phyloP scores from a whole-genome alignment of 2,113 vertebrate genomes.

The Sebastes fasciatus region DNA sequence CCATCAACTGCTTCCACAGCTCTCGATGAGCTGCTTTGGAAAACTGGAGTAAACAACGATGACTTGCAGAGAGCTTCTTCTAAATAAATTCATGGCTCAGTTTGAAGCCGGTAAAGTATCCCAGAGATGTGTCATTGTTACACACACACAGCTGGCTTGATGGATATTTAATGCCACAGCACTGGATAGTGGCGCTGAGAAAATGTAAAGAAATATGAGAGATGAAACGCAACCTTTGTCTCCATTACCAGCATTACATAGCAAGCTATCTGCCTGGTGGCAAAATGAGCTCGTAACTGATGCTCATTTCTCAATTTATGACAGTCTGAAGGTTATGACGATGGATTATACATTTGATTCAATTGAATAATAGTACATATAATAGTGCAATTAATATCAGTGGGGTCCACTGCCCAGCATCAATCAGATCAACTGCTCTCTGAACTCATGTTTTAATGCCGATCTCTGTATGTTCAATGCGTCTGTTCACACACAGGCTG shows the following conservation, averaged over 20 bases:
- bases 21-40: conserved; percentile 19
- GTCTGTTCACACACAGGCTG: not conserved
- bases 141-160: conserved; percentile 7
- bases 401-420: conserved; percentile 17
- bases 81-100: not conserved
- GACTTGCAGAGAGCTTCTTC: conserved; percentile 2
- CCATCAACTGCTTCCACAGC: conserved; percentile 5
- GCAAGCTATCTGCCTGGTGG: not conserved
- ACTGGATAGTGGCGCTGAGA: not conserved
- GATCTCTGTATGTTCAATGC: no score
- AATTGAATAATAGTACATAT: conserved; percentile 5
- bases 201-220: conserved; percentile 26
- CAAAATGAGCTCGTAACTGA: conserved; percentile 19
- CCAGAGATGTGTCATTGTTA: conserved; percentile 13
- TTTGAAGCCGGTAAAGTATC: conserved; percentile 7
- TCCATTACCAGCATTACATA: conserved; percentile 29
- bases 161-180: conserved; percentile 23
- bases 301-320: conserved; percentile 39
- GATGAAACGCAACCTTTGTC: conserved; percentile 19
- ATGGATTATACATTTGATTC: conserved; percentile 50
- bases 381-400: conserved; percentile 24
- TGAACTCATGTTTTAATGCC: not conserved
- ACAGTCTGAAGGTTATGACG: conserved; percentile 20
- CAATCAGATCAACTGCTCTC: conserved; percentile 31
- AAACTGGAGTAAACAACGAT: not conserved